Evolutionary conservation across 2,797 vertebrate genomes (phyloP).

Genomic region (Micropoecilia bifurca): DNA sequence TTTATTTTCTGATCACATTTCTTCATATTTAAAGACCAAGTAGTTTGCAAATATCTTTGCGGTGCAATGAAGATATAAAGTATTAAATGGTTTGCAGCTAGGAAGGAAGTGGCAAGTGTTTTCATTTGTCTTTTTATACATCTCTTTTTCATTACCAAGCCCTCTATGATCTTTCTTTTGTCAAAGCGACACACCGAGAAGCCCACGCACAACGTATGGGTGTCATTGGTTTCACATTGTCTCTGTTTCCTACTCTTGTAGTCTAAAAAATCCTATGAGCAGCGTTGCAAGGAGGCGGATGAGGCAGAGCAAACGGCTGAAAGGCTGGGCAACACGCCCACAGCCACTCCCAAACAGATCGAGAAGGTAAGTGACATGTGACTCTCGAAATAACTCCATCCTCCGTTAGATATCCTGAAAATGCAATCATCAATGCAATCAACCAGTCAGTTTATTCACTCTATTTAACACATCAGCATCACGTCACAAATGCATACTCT

Average conservation of each 20-base stretch:
- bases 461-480: not conserved
- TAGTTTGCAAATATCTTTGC: not conserved
- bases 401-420: not conserved
- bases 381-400: not conserved
- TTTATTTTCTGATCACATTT: not conserved
- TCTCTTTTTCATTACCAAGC: not conserved
- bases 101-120: constrained; percentile 49
- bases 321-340: constrained; percentile 71
- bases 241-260: constrained; percentile 56
- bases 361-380: constrained; percentile 86
- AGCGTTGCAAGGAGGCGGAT: constrained; percentile 91
- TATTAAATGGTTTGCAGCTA: not conserved
- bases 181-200: not conserved
- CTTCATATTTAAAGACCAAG: constrained; percentile 6
- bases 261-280: constrained; percentile 91
- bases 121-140: constrained; percentile 4
- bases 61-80: not conserved
- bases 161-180: constrained; percentile 13
- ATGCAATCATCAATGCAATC: not conserved
- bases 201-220: not conserved
- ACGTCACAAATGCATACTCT: not conserved
- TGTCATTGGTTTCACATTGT: constrained; percentile 19
- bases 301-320: constrained; percentile 87
- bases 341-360: constrained; percentile 86
- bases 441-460: not conserved